Evolutionary conservation across 2,888 invertebrate genomes (phyloP).

Genomic region (Phragmatobia fuliginosa): DNA sequence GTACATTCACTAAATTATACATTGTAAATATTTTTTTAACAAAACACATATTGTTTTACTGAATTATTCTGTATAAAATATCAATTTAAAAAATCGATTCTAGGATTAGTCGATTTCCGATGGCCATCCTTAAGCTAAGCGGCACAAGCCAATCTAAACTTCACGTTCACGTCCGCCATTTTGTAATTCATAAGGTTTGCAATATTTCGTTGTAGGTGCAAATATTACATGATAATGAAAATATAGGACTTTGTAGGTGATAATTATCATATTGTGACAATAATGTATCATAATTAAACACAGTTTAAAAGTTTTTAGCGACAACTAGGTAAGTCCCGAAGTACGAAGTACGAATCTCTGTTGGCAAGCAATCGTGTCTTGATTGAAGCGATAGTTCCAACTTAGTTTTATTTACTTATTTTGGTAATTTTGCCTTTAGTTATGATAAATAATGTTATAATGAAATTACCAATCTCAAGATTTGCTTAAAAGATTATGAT

Average conservation of each 20-base stretch:
- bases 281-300: constrained; percentile 51
- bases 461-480: not conserved
- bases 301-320: constrained; percentile 51
- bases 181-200: not conserved
- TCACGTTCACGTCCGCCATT: not conserved
- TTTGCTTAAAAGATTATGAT: not conserved
- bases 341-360: constrained; percentile 32
- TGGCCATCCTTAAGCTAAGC: not conserved
- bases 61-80: too few species aligned
- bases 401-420: not conserved
- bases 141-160: not conserved
- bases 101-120: too few species aligned
- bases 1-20: too few species aligned
- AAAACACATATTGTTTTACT: too few species aligned
- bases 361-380: constrained; percentile 22
- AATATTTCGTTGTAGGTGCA: constrained; percentile 11
- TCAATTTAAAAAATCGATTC: too few species aligned
- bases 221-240: constrained; percentile 24
- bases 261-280: constrained; percentile 55
- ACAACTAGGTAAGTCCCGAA: constrained; percentile 62
- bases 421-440: not conserved
- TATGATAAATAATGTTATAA: too few species aligned
- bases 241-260: constrained; percentile 50
- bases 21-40: too few species aligned
- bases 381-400: not conserved